Evolutionary conservation across 92 coral and sea anemone genomes (phyloP), one percentile per base, ranked within the genome.

Genomic region (Porites evermanni): DNA sequence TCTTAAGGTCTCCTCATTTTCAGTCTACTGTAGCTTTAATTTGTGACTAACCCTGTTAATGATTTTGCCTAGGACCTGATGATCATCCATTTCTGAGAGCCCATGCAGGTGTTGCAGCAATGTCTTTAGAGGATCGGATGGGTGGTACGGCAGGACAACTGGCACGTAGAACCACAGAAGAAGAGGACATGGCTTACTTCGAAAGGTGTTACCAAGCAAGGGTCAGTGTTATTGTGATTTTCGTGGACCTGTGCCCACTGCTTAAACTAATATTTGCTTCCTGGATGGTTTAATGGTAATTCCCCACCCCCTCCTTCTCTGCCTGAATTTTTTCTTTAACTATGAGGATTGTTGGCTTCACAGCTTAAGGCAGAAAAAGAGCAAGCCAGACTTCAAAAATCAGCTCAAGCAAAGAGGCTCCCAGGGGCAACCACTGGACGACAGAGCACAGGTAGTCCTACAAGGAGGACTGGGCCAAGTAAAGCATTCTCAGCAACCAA

Each of bases 171-270:
- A 92, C 95, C n/a, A 88, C 93, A 65, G 98, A 97, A 71, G 99
- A 95, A 78, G 97, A 91, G 51, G 99, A 97, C 69, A 95, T 97
- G 99, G 99, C 98, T 20, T 97, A 93, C 75, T 97, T 97, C 89
- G 99, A 97, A 80, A 92, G 86, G 78, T 87, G 95, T 79, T 97
- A 97, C 77, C 99, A 97, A 86, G 99, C 93, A 86, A 91, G 99
- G 94, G 99, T 97, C 74, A 73, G 88, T 2, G 44, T 12, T 26
- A 56, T 19, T n/a, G 19, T 23, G 47, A 26, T 70, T 13, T 70
- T 12, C 1, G 4, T 16, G 20, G 66, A 13, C 18, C n/a, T 14
- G 21, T 11, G 13, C 61, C 16, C 13, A 8, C 61, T 56, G 12
- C 2, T 56, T 56, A 56, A 56, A 12, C 17, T 38, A 56, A 56